phyloP scores from a whole-genome alignment of 2,113 vertebrate species.

The Thermophis baileyi region DNA sequence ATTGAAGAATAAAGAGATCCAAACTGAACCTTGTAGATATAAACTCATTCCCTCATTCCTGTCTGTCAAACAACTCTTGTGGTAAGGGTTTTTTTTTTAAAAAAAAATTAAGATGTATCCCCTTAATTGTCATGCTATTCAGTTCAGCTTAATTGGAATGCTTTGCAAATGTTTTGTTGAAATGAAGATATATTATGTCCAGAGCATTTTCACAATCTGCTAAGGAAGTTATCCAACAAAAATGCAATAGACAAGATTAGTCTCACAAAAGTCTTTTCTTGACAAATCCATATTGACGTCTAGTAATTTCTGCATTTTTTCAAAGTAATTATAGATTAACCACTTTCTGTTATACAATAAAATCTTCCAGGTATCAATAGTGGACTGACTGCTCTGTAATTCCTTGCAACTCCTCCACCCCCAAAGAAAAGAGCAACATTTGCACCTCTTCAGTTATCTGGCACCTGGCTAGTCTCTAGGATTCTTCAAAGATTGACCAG shows the following conservation, averaged over 20 bases:
- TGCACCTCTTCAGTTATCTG: not conserved
- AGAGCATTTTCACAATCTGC: not conserved
- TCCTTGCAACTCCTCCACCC: not conserved
- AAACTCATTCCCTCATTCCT: not conserved
- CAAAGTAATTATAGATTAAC: not conserved
- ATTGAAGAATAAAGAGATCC: not conserved
- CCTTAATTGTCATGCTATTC: not conserved
- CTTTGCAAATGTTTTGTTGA: not conserved
- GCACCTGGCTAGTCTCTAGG: not conserved
- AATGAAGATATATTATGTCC: not conserved
- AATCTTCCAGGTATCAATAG: not conserved
- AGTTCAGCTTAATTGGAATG: not conserved
- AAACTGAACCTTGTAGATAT: not conserved
- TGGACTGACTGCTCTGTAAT: not conserved
- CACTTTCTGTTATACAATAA: not conserved
- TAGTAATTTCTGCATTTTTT: not conserved
- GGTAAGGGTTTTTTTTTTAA: not conserved
- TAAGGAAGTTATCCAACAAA: not conserved
- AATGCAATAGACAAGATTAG: not conserved
- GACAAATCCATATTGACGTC: not conserved
- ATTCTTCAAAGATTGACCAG: not conserved
- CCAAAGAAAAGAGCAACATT: not conserved
- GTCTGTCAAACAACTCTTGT: not conserved
- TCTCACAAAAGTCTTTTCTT: not conserved
- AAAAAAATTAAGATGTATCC: not conserved